These are phyloP conservation scores for Drosophila meridiana DNA, from an alignment of 2,888 invertebrate species.

Conservation along the genomic window DNA sequence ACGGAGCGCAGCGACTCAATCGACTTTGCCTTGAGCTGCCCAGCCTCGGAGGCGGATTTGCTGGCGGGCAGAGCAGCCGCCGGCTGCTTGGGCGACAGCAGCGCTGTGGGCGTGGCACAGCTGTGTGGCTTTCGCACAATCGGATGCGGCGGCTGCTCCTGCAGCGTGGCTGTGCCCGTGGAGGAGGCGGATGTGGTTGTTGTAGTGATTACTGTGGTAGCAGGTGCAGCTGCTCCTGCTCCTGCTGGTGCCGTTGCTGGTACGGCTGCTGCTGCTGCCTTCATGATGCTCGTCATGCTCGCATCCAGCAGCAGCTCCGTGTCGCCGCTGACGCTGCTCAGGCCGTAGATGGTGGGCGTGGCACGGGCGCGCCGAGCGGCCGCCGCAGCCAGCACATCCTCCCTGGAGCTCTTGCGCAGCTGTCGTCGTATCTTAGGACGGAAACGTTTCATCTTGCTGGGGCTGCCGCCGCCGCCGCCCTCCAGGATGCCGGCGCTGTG, in stretches of 20 bases:
- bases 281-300: conserved; percentile 59
- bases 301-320: conserved; percentile 78
- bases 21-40: conserved; percentile 91
- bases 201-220: conserved; percentile 20
- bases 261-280: conserved; percentile 8
- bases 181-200: conserved; percentile 41
- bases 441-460: conserved; percentile 84
- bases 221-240: neutral
- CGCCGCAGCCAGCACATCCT: conserved; percentile 75
- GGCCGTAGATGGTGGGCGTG: conserved; percentile 60
- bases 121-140: conserved; percentile 62
- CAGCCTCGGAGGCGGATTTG: conserved; percentile 74
- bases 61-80: conserved; percentile 6
- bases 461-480: conserved; percentile 84
- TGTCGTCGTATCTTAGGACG: conserved; percentile 85
- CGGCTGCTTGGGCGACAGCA: conserved; percentile 54
- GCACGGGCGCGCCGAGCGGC: conserved; percentile 66
- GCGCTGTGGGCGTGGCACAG: conserved; percentile 64
- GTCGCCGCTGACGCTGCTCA: conserved; percentile 67
- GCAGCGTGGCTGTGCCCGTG: conserved; percentile 35
- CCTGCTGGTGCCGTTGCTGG: neutral
- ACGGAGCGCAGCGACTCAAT: conserved; percentile 95
- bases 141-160: conserved; percentile 35
- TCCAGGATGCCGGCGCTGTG: conserved; percentile 52
- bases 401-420: conserved; percentile 81